Evolutionary conservation across 1,140 invertebrate genomes (phyloP).

Genomic region (Drosophila trapezifrons): DNA sequence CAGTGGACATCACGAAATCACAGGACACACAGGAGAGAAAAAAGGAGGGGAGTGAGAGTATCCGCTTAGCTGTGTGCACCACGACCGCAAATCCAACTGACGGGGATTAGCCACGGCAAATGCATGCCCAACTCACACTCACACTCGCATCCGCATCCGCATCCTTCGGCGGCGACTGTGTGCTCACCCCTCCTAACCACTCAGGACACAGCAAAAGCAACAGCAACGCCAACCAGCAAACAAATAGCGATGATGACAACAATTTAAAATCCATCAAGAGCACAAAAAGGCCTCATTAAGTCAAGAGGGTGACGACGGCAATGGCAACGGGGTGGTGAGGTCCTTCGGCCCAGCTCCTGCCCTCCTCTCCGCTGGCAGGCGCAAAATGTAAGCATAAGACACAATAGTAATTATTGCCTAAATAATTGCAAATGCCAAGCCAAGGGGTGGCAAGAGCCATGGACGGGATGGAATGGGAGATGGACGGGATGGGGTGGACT

Average conservation of each 20-base stretch:
- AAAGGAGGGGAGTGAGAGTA: background rate
- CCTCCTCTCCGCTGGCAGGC: background rate
- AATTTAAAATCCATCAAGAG: constrained; percentile 84
- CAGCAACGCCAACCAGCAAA: constrained; percentile 32
- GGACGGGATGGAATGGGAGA: too few relatives aligned
- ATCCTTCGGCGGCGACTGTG: background rate
- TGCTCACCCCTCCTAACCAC: constrained; percentile 18
- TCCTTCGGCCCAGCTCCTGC: background rate
- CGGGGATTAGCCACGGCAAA: constrained; percentile 45
- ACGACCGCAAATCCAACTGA: constrained; percentile 36
- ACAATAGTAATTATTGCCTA: constrained; percentile 84
- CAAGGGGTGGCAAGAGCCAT: constrained; percentile 6
- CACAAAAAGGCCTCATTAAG: constrained; percentile 83
- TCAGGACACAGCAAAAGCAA: constrained; percentile 6
- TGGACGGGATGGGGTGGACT: constrained; percentile 7
- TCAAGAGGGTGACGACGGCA: constrained; percentile 75
- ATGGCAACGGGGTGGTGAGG: constrained; percentile 43
- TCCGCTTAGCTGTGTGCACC: constrained; percentile 14
- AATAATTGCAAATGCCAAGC: constrained; percentile 83
- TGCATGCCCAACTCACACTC: background rate
- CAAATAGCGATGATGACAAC: constrained; percentile 80
- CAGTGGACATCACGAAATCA: background rate
- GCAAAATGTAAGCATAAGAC: constrained; percentile 83
- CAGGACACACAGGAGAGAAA: background rate
- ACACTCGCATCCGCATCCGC: background rate